Evolutionary conservation across 2,888 invertebrate genomes (phyloP).

Genomic region (Exocentrus adspersus): DNA sequence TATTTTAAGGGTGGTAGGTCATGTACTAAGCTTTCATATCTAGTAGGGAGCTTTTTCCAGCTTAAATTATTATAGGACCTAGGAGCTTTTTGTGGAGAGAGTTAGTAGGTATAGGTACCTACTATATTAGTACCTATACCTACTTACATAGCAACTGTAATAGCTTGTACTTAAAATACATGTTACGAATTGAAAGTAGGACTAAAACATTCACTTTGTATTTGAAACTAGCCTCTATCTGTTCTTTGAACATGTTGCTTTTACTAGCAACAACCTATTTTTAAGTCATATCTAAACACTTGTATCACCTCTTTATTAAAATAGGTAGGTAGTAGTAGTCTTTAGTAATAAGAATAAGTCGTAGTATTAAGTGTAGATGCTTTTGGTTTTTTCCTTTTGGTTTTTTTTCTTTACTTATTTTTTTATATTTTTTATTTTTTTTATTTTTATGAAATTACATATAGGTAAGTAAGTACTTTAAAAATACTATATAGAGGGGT

Average conservation of each 20-base stretch:
- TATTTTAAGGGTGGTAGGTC: slow-evolving; percentile 4
- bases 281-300: slow-evolving; percentile 15
- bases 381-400: no score
- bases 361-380: no score
- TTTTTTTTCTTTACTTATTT: no score
- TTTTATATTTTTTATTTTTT: no score
- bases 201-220: slow-evolving; percentile 38
- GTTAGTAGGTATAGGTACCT: no score
- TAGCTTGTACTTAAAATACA: no score
- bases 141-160: slow-evolving; percentile 6
- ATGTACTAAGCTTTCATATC: no score
- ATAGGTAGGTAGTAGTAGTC: neutral
- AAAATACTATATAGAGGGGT: no score
- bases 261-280: slow-evolving; percentile 11
- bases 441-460: no score
- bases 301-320: slow-evolving; percentile 16
- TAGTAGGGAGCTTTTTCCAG: neutral
- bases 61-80: neutral
- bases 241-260: slow-evolving; percentile 5
- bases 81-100: neutral
- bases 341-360: no score
- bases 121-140: no score
- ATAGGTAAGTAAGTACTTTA: no score
- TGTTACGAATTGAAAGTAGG: slow-evolving; percentile 40
- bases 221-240: slow-evolving; percentile 14